These are phyloP conservation scores for Dicyrtoma fusca DNA, from an alignment of 2,888 invertebrate species.

Conservation along the genomic window DNA sequence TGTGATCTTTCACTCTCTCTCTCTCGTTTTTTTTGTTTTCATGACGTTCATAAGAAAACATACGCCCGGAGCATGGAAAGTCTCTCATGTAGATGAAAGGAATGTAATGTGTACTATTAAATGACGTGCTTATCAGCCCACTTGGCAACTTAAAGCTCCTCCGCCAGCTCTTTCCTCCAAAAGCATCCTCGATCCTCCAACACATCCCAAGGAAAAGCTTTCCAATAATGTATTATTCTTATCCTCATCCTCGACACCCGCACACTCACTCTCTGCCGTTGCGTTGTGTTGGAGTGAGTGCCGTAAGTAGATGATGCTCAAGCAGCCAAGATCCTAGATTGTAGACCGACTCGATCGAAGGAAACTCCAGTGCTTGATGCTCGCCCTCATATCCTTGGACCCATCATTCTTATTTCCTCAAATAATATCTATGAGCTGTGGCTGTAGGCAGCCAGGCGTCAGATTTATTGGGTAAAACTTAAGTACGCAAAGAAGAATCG, in stretches of 20 bases:
- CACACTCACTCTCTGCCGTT: too few species aligned
- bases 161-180: slow-evolving; percentile 19
- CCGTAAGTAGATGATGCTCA: too few species aligned
- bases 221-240: slow-evolving; percentile 41
- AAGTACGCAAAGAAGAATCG: too few species aligned
- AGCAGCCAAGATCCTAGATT: too few species aligned
- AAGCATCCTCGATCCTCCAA: not conserved
- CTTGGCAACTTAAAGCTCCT: slow-evolving; percentile 41
- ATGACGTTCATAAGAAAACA: slow-evolving; percentile 18
- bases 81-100: slow-evolving; percentile 21
- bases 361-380: too few species aligned
- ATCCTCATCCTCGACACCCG: slow-evolving; percentile 10
- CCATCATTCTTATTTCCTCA: too few species aligned
- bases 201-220: slow-evolving; percentile 2
- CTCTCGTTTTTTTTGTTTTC: slow-evolving; percentile 7
- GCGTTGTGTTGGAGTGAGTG: too few species aligned
- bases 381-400: too few species aligned
- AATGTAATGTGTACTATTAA: slow-evolving; percentile 18
- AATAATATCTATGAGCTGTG: too few species aligned
- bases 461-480: too few species aligned
- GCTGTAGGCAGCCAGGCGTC: too few species aligned
- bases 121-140: slow-evolving; percentile 45
- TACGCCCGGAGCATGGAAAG: not conserved
- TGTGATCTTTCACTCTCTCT: slow-evolving; percentile 17
- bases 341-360: too few species aligned